Evolutionary conservation across 2,888 invertebrate species (phyloP).

Genomic region (Cephus nigrinus): DNA sequence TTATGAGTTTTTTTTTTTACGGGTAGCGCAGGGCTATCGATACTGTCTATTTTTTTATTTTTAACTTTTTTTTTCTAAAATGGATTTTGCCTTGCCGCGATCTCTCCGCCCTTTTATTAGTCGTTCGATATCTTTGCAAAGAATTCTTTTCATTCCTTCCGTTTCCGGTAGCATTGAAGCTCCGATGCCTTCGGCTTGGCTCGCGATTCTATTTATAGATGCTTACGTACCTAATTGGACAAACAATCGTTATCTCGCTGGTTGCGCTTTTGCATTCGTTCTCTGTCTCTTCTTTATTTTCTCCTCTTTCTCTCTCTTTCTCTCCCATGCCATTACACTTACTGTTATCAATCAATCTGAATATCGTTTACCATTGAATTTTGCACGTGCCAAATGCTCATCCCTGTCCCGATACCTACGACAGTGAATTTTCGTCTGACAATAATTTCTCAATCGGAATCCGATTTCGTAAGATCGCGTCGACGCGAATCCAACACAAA

Average conservation of each 20-base stretch:
- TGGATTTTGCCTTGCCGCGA: not conserved
- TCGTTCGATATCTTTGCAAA: not conserved
- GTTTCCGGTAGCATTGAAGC: conserved; percentile 1
- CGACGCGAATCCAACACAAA: not conserved
- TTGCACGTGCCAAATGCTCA: not conserved
- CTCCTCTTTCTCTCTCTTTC: not conserved
- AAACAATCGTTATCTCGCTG: conserved; percentile 13
- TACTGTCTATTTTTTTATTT: no score
- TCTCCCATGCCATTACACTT: conserved; percentile 12
- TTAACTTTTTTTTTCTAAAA: not conserved
- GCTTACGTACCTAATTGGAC: conserved; percentile 11
- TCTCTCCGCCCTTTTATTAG: not conserved
- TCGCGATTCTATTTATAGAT: conserved; percentile 10
- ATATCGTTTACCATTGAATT: not conserved
- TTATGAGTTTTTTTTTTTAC: no score
- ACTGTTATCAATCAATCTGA: not conserved
- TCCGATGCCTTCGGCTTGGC: not conserved
- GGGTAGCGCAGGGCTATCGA: no score
- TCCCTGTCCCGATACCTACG: not conserved
- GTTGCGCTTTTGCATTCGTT: conserved; percentile 10
- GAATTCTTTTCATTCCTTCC: conserved; percentile 7
- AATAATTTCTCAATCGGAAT: not conserved
- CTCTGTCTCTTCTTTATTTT: not conserved
- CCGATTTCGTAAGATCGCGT: not conserved
- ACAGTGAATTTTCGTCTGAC: not conserved